Conservation (phyloP, 2,797 vertebrate genomes). For the Betta splendens region DNA sequence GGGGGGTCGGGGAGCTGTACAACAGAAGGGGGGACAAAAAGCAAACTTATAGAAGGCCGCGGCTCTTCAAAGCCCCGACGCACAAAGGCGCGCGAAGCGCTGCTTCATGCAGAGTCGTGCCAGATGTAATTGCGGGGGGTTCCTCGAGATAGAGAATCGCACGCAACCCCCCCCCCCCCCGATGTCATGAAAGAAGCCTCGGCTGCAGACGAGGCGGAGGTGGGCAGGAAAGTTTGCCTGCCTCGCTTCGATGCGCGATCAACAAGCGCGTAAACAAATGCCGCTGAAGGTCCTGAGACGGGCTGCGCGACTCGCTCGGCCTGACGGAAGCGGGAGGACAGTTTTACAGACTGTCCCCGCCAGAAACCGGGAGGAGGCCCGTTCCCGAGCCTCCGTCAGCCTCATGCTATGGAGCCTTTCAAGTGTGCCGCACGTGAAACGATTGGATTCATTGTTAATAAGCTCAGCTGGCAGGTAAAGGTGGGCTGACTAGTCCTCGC, state of each 20-base stretch:
- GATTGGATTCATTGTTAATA: conserved; percentile 76
- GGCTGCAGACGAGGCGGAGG: conserved; percentile 44
- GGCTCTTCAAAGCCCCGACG: conserved; percentile 78
- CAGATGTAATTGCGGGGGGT: conserved; percentile 85
- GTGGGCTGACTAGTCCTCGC: conserved; percentile 69
- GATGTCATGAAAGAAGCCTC: conserved; percentile 74
- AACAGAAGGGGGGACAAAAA: conserved; percentile 74
- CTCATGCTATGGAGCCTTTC: conserved; percentile 61
- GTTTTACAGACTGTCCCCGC: conserved; percentile 57
- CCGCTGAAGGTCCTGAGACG: conserved; percentile 65
- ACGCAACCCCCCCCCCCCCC: conserved; percentile 68
- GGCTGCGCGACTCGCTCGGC: conserved; percentile 66
- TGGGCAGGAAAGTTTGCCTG: conserved; percentile 67
- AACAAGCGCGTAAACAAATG: conserved; percentile 77
- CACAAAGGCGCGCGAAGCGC: conserved; percentile 83
- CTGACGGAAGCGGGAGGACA: conserved; percentile 60
- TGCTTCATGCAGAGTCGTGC: conserved; percentile 85
- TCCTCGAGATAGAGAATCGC: conserved; percentile 81
- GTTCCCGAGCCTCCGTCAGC: conserved; percentile 43
- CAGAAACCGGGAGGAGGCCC: conserved; percentile 56
- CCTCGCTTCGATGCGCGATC: conserved; percentile 72
- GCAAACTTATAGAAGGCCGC: conserved; percentile 80
- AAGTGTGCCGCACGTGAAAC: conserved; percentile 65
- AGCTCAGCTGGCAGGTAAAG: conserved; percentile 61
- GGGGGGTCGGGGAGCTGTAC: conserved; percentile 34